Evolutionary conservation across 2,797 vertebrate species (phyloP).

Genomic region (Uromys caudimaculatus): DNA sequence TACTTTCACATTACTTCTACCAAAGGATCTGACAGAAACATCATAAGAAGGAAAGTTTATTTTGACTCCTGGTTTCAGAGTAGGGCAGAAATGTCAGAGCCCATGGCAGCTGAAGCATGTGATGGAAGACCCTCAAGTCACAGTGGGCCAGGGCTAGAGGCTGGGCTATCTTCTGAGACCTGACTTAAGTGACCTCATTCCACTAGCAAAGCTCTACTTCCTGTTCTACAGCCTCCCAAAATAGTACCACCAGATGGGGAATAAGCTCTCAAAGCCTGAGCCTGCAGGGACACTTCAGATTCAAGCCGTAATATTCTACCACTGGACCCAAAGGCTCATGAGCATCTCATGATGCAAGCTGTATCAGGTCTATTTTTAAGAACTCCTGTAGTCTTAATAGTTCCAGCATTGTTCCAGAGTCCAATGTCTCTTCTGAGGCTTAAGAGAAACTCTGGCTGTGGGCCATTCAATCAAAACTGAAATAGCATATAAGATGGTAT

Average conservation of each 20-base stretch:
- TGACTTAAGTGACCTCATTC: neutral
- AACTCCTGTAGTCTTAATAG: neutral
- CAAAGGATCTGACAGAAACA: neutral
- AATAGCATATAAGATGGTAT: neutral
- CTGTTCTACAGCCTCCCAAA: neutral
- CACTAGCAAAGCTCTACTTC: neutral
- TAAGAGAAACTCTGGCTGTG: neutral
- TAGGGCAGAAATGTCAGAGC: neutral
- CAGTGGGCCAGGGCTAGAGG: neutral
- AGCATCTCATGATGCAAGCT: neutral
- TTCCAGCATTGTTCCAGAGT: neutral
- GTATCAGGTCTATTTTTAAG: neutral
- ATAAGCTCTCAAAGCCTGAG: neutral
- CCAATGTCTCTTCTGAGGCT: neutral
- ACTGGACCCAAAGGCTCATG: neutral
- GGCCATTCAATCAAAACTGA: neutral
- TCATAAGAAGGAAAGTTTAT: neutral
- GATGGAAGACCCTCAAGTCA: neutral
- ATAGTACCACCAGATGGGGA: neutral
- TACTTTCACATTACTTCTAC: neutral
- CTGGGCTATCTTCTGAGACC: neutral
- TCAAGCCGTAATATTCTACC: neutral
- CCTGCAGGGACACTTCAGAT: neutral
- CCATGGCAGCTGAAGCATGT: neutral
- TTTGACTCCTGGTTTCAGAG: neutral